Evolutionary conservation across 1,140 invertebrate species (phyloP).

Genomic region (Neodiprion fabricii): DNA sequence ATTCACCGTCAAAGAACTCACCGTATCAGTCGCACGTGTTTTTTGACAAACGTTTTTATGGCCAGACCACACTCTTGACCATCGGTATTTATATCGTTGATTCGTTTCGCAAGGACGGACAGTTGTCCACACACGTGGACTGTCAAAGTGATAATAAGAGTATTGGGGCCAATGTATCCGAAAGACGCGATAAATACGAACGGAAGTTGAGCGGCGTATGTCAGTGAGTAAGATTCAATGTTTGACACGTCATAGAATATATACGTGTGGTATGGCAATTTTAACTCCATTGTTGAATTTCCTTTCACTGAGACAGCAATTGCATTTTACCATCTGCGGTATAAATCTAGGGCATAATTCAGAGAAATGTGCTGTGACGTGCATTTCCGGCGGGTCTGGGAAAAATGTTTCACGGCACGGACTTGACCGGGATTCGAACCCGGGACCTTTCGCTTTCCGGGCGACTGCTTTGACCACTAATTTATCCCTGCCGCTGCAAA

Average conservation of each 20-base stretch:
- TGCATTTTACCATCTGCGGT: too few species aligned
- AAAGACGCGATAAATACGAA: constrained; percentile 24
- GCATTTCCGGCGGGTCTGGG: too few species aligned
- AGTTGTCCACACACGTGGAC: constrained; percentile 21
- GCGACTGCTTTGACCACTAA: too few species aligned
- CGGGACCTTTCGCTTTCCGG: too few species aligned
- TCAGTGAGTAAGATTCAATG: constrained; percentile 21
- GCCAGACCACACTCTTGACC: constrained; percentile 1
- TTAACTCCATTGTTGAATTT: constrained; percentile 25
- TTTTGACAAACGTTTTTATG: neutral
- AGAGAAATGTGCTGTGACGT: too few species aligned
- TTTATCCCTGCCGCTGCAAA: too few species aligned
- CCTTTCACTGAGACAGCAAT: neutral
- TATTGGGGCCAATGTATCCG: constrained; percentile 21
- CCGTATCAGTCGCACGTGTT: neutral
- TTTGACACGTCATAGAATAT: constrained; percentile 25
- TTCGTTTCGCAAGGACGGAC: constrained; percentile 15
- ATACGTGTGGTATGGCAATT: constrained; percentile 28
- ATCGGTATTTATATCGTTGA: neutral
- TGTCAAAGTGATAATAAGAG: neutral
- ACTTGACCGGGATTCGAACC: too few species aligned
- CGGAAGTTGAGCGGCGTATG: constrained; percentile 24
- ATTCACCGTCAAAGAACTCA: neutral
- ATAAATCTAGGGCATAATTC: too few species aligned
- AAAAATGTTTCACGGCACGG: too few species aligned